Conservation (phyloP, 1,140 invertebrate species). For the Trypoxylus dichotomus region DNA sequence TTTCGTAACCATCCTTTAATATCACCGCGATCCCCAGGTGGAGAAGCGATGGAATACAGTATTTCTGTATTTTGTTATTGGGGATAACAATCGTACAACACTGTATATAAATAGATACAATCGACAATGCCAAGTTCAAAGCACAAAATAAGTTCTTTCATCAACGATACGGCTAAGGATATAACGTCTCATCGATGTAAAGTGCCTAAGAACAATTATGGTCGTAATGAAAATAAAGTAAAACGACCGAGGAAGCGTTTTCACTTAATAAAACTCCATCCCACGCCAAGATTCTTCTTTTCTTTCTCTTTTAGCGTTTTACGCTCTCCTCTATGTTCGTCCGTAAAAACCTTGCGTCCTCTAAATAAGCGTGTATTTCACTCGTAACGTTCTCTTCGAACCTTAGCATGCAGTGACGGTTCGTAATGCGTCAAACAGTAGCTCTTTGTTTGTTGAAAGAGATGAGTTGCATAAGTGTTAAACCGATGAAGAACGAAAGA, state of each 20-base stretch:
- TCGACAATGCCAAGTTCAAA: too few relatives aligned
- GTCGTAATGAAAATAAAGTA: background rate
- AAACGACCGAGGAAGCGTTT: background rate
- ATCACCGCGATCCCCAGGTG: too few relatives aligned
- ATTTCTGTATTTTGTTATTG: too few relatives aligned
- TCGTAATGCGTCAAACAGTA: constrained; percentile 31
- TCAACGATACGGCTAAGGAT: background rate
- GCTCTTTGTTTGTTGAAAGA: constrained; percentile 38
- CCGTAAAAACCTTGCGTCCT: background rate
- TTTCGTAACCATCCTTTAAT: too few relatives aligned
- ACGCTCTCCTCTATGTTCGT: background rate
- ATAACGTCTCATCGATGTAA: background rate
- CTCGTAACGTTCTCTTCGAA: background rate
- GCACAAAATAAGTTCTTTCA: background rate
- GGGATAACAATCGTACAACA: too few relatives aligned
- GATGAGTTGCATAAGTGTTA: constrained; percentile 31
- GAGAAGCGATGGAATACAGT: too few relatives aligned
- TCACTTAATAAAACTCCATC: background rate
- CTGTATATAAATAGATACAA: too few relatives aligned
- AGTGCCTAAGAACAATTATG: background rate
- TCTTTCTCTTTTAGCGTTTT: background rate
- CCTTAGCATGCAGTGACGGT: background rate
- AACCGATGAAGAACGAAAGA: background rate
- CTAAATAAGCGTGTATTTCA: background rate
- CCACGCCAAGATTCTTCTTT: background rate